Evolutionary conservation across 2,797 vertebrate genomes (phyloP), one percentile per base, ranked within the genome.

Genomic region (Crenichthys baileyi): DNA sequence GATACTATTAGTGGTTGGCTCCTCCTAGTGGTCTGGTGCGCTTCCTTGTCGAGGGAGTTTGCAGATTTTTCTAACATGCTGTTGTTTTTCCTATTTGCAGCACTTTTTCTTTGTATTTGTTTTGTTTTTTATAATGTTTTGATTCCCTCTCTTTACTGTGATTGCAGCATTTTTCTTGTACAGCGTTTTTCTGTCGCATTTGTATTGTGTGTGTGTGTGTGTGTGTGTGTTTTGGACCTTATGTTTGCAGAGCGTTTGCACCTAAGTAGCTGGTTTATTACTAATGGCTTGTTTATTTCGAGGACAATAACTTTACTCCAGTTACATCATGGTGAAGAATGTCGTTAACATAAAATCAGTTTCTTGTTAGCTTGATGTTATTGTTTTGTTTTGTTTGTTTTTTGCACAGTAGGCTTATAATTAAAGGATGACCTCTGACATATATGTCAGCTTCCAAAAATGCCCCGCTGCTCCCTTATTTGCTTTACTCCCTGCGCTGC

Each of bases 391-490:
- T 12, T 12, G 9, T 22, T 12, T 48, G 9, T 48, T n/a, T 70
- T 26, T 70, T 41, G 20, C 4, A 24, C 1, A 39, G 36, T 24
- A 36, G 36, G 3, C 36, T 36, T 36, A 24, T 67, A 67, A 67
- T 41, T 9, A 46, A 70, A 46, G 11, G 24, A 46, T 67, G 58
- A 73, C 18, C 24, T 72, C 58, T 72, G 72, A 46, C 63, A 65
- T 24, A 67, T 55, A 72, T 55, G 29, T 61, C 79, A 82, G 51
- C 79, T 71, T 70, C 71, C 77, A 77, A 53, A 77, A 51, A 77
- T 79, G 82, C 81, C 39, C 78, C 71, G 75, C 1, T 81, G 0
- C 4, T 50, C 41, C 6, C 73, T 29, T 67, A 50, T 20, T 50
- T 68, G 51, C 39, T 56, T 15, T 3, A 13, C 51, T 26, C 26